Percentiles rank a stretch among this genome's conserved stretches.
Conservation (phyloP, 1,140 invertebrate species). For the Potamilus streckersoni region DNA sequence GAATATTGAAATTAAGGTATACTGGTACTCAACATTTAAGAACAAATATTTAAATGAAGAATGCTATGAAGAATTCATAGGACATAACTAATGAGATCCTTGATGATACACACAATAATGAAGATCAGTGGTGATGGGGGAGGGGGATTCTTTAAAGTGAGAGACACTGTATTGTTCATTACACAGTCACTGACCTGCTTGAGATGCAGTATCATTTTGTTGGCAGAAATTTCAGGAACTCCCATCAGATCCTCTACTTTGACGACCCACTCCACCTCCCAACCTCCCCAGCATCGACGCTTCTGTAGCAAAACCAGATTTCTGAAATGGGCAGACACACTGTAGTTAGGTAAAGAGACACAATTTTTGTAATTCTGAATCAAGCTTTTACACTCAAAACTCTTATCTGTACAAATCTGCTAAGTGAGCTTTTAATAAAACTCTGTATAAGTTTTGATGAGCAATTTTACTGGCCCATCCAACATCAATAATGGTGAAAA, state of each 20-base stretch:
- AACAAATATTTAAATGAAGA: background rate
- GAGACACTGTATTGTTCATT: background rate
- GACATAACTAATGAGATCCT: background rate
- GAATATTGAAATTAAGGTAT: background rate
- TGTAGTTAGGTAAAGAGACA: background rate
- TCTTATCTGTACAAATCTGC: background rate
- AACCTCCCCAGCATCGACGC: slow-evolving; percentile 77
- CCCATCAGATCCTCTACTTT: slow-evolving; percentile 79
- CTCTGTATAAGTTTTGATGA: too few species aligned
- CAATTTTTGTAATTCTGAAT: background rate
- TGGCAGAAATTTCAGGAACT: slow-evolving; percentile 70
- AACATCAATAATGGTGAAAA: background rate
- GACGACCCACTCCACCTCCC: slow-evolving; percentile 83
- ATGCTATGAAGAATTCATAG: background rate
- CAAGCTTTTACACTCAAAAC: background rate
- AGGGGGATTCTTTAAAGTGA: background rate
- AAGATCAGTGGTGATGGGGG: background rate
- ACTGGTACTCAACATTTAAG: background rate
- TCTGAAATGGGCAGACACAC: slow-evolving; percentile 68
- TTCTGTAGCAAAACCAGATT: slow-evolving; percentile 81
- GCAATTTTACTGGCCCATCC: background rate
- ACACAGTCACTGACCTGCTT: slow-evolving; percentile 16
- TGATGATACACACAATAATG: background rate
- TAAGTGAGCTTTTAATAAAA: background rate
- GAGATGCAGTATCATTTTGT: slow-evolving; percentile 23